Conservation (phyloP, 2,888 invertebrate species). For the Mallateleia sp. region DNA sequence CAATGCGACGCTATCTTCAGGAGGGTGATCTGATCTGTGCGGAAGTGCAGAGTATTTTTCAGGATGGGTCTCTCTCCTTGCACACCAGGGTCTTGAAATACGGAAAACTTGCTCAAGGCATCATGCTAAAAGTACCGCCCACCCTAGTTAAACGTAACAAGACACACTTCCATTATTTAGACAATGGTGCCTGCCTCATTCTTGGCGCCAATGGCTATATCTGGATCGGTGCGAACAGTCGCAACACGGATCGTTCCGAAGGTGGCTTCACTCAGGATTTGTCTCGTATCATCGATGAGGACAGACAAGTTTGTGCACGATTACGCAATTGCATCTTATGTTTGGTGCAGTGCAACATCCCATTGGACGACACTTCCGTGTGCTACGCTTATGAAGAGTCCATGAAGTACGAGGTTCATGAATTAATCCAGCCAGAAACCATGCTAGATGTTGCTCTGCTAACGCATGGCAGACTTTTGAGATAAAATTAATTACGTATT, state of each 20-base stretch:
- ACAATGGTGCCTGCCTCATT: conserved; percentile 97
- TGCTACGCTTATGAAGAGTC: conserved; percentile 98
- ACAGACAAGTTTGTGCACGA: conserved; percentile 96
- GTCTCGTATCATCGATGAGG: conserved; percentile 91
- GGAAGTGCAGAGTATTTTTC: conserved; percentile 98
- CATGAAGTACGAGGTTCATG: conserved; percentile 94
- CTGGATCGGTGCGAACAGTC: conserved; percentile 95
- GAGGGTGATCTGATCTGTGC: conserved; percentile 99
- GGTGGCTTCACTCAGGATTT: conserved; percentile 95
- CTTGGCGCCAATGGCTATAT: conserved; percentile 99
- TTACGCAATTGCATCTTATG: conserved; percentile 97
- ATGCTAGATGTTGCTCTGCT: conserved; percentile 95
- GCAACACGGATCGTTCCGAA: conserved; percentile 92
- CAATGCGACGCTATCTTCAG: conserved; percentile 98
- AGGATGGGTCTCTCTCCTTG: conserved; percentile 97
- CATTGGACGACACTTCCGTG: conserved; percentile 98
- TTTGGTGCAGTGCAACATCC: conserved; percentile 96
- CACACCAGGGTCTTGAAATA: conserved; percentile 99
- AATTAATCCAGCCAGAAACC: conserved; percentile 95
- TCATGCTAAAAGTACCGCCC: conserved; percentile 97
- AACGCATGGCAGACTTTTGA: conserved; percentile 93
- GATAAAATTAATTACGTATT: too few relatives aligned
- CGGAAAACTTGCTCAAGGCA: conserved; percentile 98
- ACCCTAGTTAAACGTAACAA: conserved; percentile 97
- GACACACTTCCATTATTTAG: conserved; percentile 98